Evolutionary conservation across 2,113 vertebrate species (phyloP), one percentile per base, ranked within the genome.

Genomic region (Cavia aperea): DNA sequence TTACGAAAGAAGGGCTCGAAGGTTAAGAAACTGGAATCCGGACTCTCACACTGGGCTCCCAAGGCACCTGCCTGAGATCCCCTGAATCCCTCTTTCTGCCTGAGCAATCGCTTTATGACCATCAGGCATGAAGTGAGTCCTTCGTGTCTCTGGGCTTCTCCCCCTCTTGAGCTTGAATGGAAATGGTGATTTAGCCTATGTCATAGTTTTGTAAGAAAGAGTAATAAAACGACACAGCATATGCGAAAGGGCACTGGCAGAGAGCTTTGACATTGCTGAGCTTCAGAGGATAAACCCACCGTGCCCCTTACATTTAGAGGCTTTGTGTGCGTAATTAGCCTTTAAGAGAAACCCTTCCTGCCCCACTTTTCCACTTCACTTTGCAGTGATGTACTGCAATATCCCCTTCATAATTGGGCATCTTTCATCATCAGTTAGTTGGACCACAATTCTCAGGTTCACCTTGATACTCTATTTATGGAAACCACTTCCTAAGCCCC

Each of bases 371-470:
- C n/a, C 51, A n/a, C 73, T 79, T 60, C 24, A 21, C 14, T 31
- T 78, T 43, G 31, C 46, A 72, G 75, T 36, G n/a, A 65, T 15
- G 26, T 26, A 60, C 39, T 7, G 26, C 39, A 29, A 43, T 54
- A 31, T 56, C 36, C 56, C 79, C 56, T 81, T 88, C 89, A n/a
- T 75, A 66, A 9, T 0, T 86, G 31, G 58, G 21, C 49, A 51
- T 49, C 39, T 39, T 26, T 58, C 16, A 11, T 60, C 43, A 19
- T 23, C 65, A 81, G 13, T 4, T 31, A 81, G 13, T 4, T 31
- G 81, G 81, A 58, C 60, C 49, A 77, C 75, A 89, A 10, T 68
- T 62, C 89, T 89, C 60, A 92, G 73, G 72, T n/a, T 91, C 56
- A 86, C 77, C 62, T 54, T 51, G 70, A 23, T 75, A 33, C 36